phyloP scores from a whole-genome alignment of 2,888 invertebrate species.

The Drosophila neotestacea region DNA sequence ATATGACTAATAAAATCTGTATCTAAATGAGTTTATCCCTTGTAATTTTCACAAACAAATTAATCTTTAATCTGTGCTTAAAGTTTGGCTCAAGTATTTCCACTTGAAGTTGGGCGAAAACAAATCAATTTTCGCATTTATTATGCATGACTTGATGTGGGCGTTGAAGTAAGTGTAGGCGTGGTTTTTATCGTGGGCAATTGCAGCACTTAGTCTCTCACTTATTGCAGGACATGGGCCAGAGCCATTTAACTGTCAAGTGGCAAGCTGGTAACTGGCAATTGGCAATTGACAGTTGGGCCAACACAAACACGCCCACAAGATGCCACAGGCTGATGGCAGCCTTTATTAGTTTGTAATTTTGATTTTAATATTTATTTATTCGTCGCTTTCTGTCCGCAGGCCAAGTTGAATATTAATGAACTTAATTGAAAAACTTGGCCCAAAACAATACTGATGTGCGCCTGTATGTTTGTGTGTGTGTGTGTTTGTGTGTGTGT shows the following conservation, averaged over 20 bases:
- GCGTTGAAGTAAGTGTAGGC: background rate
- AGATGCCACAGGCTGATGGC: slow-evolving; percentile 20
- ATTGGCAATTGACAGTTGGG: slow-evolving; percentile 28
- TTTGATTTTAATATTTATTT: slow-evolving; percentile 74
- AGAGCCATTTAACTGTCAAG: slow-evolving; percentile 44
- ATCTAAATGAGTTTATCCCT: slow-evolving; percentile 5
- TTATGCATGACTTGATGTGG: slow-evolving; percentile 23
- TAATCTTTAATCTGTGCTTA: slow-evolving; percentile 19
- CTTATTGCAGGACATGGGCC: slow-evolving; percentile 17
- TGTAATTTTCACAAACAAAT: background rate
- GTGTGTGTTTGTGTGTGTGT: slow-evolving; percentile 16
- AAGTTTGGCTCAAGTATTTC: slow-evolving; percentile 12
- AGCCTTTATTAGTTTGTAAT: slow-evolving; percentile 69
- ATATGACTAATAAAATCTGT: background rate
- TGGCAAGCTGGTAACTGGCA: slow-evolving; percentile 24
- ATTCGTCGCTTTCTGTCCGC: slow-evolving; percentile 54
- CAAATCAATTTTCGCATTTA: slow-evolving; percentile 29
- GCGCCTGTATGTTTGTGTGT: background rate
- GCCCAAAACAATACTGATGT: slow-evolving; percentile 40
- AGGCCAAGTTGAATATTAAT: slow-evolving; percentile 77
- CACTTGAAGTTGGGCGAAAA: slow-evolving; percentile 6
- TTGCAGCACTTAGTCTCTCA: slow-evolving; percentile 24
- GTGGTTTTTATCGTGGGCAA: slow-evolving; percentile 1
- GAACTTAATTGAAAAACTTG: slow-evolving; percentile 78
- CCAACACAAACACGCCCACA: slow-evolving; percentile 30